Evolutionary conservation across 2,113 vertebrate species (phyloP).

Genomic region (Oreochromis niloticus): DNA sequence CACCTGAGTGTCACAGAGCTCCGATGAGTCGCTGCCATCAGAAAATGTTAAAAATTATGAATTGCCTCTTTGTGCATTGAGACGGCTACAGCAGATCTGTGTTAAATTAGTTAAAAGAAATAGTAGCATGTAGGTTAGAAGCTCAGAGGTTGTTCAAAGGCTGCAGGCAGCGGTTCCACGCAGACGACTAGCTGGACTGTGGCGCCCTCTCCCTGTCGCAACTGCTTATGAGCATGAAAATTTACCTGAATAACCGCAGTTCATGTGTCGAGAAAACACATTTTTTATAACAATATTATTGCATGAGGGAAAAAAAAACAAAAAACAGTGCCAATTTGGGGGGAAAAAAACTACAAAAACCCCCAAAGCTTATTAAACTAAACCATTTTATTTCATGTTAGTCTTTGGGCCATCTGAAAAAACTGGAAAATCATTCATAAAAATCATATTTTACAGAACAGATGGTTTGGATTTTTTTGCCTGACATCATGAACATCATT

Average conservation of each 20-base stretch:
- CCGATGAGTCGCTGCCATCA: neutral
- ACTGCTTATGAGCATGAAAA: neutral
- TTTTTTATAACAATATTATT: neutral
- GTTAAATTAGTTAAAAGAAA: neutral
- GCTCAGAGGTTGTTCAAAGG: neutral
- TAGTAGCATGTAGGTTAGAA: neutral
- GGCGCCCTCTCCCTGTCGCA: conserved; percentile 49
- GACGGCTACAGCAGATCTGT: neutral
- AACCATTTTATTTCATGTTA: neutral
- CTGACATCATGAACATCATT: neutral
- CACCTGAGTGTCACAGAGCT: conserved; percentile 20
- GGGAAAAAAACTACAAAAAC: neutral
- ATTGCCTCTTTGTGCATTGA: neutral
- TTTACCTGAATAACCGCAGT: neutral
- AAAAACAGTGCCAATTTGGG: neutral
- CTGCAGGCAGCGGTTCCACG: neutral
- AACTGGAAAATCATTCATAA: neutral
- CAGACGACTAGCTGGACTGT: neutral
- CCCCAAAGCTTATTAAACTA: neutral
- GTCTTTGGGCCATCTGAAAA: neutral
- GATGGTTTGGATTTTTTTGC: neutral
- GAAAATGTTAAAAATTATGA: neutral
- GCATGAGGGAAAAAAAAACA: neutral
- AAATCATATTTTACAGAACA: neutral
- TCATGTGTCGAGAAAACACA: neutral